Conservation (phyloP, 2,888 invertebrate species). For the Hecatera dysodea region DNA sequence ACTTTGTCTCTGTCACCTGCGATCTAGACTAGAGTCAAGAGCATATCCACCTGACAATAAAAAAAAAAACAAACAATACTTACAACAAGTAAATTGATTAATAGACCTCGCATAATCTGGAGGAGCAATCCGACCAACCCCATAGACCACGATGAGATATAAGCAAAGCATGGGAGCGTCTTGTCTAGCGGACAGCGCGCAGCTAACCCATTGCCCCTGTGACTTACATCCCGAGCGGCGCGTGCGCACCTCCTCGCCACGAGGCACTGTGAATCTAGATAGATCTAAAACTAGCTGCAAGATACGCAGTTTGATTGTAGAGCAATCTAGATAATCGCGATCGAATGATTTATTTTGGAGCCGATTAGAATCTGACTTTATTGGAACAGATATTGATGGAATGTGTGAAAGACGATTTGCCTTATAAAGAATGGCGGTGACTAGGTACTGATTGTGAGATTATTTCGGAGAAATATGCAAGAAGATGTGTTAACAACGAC, state of each 20-base stretch:
- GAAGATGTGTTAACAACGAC: background rate
- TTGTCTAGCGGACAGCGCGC: constrained; percentile 26
- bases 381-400: background rate
- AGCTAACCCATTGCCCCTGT: constrained; percentile 57
- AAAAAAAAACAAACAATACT: background rate
- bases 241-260: constrained; percentile 37
- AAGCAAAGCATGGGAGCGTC: background rate
- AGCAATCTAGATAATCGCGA: background rate
- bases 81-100: background rate
- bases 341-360: background rate
- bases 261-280: constrained; percentile 22
- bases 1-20: no score
- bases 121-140: background rate
- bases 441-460: background rate
- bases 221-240: constrained; percentile 49
- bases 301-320: background rate
- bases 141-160: background rate
- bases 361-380: background rate
- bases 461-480: background rate
- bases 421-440: background rate
- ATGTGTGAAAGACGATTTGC: background rate
- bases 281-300: constrained; percentile 13
- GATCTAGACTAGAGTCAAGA: no score
- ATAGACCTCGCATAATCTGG: background rate
- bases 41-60: no score